A percentile compares a stretch with the other conserved stretches of the same genome.
These are phyloP conservation scores for Caerostris extrusa DNA, from an alignment of 1,140 invertebrate species.

Conservation along the genomic window DNA sequence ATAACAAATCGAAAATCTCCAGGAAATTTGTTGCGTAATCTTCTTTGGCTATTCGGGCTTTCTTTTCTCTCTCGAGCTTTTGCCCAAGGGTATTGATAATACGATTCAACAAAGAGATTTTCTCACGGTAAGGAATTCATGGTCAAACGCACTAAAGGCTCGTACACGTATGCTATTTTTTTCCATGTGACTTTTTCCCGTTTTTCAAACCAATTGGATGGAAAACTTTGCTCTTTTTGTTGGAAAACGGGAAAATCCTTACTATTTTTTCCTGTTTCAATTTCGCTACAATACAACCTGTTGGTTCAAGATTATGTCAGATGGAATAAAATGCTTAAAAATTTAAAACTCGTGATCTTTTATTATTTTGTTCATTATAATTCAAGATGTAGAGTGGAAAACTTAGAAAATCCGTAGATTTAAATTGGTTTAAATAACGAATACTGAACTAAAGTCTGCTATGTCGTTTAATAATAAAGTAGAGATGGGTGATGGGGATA, in stretches of 20 bases:
- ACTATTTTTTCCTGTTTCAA: not conserved
- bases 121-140: slow-evolving; percentile 43
- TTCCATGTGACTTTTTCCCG: not conserved
- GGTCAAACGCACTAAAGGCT: slow-evolving; percentile 52
- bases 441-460: not conserved
- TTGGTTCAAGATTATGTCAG: not conserved
- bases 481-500: not conserved
- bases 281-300: not conserved
- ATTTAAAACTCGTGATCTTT: not conserved
- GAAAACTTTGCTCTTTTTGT: not conserved
- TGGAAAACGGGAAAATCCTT: not conserved
- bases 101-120: slow-evolving; percentile 53
- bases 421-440: not conserved
- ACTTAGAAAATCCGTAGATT: not conserved
- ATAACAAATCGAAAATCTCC: slow-evolving; percentile 43
- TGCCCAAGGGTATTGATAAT: slow-evolving; percentile 44
- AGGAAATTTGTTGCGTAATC: slow-evolving; percentile 34
- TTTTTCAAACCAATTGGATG: not conserved
- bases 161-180: not conserved
- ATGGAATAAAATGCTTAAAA: slow-evolving; percentile 19
- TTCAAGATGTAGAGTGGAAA: too few species aligned
- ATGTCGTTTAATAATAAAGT: not conserved
- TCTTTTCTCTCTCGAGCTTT: not conserved
- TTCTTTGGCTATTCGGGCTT: slow-evolving; percentile 25
- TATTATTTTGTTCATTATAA: too few species aligned